phyloP scores from a whole-genome alignment of 2,888 invertebrate species.

The Leptinotarsa haldemani region DNA sequence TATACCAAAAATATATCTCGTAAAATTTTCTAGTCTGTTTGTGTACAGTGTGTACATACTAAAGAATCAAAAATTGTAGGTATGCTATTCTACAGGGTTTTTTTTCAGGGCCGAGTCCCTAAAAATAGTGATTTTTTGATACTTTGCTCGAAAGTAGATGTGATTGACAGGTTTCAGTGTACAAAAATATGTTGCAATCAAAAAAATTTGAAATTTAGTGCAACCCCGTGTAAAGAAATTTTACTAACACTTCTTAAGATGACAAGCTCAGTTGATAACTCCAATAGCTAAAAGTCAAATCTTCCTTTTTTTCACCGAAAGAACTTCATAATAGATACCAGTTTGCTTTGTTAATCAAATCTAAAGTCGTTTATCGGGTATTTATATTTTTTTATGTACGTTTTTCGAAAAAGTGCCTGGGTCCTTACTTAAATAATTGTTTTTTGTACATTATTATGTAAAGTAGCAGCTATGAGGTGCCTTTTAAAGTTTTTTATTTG shows the following conservation, averaged over 20 bases:
- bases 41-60: too few species aligned
- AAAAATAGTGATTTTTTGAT: too few species aligned
- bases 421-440: constrained; percentile 36
- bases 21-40: too few species aligned
- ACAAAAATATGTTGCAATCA: too few species aligned
- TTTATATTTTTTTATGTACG: constrained; percentile 36
- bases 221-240: too few species aligned
- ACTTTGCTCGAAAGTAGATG: too few species aligned
- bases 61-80: too few species aligned
- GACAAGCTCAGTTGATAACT: background rate
- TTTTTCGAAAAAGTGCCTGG: constrained; percentile 48
- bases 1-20: too few species aligned
- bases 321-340: background rate
- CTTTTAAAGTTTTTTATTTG: constrained; percentile 45
- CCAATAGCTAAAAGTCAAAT: background rate
- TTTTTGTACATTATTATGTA: constrained; percentile 43
- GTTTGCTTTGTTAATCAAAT: constrained; percentile 29
- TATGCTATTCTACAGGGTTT: too few species aligned
- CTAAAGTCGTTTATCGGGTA: constrained; percentile 38
- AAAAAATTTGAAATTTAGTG: too few species aligned
- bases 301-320: background rate
- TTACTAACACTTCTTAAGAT: background rate
- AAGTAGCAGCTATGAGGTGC: constrained; percentile 50
- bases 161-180: too few species aligned
- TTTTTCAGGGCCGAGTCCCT: too few species aligned